phyloP scores from a whole-genome alignment of 2,797 vertebrate genomes.

The Muraenolepis orangiensis region DNA sequence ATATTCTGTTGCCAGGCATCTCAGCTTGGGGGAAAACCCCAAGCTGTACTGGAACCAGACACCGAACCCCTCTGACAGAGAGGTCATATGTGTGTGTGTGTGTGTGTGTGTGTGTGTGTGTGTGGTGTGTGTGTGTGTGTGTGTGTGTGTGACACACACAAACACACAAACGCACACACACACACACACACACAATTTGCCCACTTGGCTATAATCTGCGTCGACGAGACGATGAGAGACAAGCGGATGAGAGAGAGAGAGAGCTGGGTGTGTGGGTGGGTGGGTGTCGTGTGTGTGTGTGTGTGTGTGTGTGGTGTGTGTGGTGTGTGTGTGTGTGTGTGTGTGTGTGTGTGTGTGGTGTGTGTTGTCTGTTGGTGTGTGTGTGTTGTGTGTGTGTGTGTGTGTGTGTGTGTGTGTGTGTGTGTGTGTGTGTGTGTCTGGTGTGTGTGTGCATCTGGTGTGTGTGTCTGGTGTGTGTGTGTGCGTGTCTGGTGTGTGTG shows the following conservation, averaged over 20 bases:
- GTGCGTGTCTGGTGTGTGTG: not conserved
- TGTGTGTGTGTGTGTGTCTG: too few species aligned
- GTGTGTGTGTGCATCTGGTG: not conserved
- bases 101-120: not conserved
- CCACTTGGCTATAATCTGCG: too few species aligned
- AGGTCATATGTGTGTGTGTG: not conserved
- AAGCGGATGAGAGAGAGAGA: too few species aligned
- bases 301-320: too few species aligned
- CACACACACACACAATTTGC: too few species aligned
- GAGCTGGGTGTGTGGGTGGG: too few species aligned
- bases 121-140: not conserved
- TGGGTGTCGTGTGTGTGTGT: too few species aligned
- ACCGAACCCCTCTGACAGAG: not conserved
- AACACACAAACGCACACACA: too few species aligned
- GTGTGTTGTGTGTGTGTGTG: slow-evolving; percentile 1
- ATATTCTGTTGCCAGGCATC: slow-evolving; percentile 13
- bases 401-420: not conserved
- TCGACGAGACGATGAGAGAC: too few species aligned
- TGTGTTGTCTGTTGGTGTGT: not conserved
- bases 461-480: not conserved
- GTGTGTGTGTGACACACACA: not conserved
- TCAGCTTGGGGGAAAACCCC: slow-evolving; percentile 31
- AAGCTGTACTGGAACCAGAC: not conserved
- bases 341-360: not conserved
- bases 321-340: too few species aligned